Evolutionary conservation across 1,140 invertebrate species (phyloP).

Genomic region (Solenopsis invicta): DNA sequence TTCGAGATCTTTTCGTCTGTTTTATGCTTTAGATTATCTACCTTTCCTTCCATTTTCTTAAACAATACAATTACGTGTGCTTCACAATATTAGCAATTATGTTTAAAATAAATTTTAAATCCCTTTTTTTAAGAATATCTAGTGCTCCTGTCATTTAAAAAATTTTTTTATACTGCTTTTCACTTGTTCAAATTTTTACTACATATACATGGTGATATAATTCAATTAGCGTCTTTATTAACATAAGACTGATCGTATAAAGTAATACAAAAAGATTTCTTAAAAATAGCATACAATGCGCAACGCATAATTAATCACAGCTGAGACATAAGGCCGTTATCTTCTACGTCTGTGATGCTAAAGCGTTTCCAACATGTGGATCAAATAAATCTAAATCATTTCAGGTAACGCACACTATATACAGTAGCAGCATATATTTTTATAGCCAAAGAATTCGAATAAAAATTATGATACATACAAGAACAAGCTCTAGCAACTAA

Average conservation of each 20-base stretch:
- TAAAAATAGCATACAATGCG: slow-evolving; percentile 29
- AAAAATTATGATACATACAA: slow-evolving; percentile 7
- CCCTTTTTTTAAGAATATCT: background rate
- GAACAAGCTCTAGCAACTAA: slow-evolving; percentile 29
- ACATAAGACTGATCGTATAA: slow-evolving; percentile 1
- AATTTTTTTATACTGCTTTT: background rate
- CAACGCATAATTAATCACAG: slow-evolving; percentile 46
- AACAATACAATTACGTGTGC: background rate
- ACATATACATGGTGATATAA: background rate
- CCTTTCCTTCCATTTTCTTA: background rate
- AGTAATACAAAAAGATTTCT: slow-evolving; percentile 35
- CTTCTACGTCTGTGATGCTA: slow-evolving; percentile 18
- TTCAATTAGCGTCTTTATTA: slow-evolving; percentile 34
- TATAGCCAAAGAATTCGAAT: background rate
- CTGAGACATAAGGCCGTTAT: slow-evolving; percentile 44
- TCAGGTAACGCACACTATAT: background rate
- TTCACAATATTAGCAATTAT: background rate
- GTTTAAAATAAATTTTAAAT: background rate
- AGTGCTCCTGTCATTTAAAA: background rate
- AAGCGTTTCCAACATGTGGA: background rate
- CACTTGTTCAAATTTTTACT: slow-evolving; percentile 43
- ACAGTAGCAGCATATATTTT: slow-evolving; percentile 9
- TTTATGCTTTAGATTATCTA: background rate
- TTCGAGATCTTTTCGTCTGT: background rate
- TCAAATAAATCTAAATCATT: slow-evolving; percentile 17